Base-by-base conservation (phyloP, 2,797 vertebrate species). In the Basileuterus tristriatus region DNA sequence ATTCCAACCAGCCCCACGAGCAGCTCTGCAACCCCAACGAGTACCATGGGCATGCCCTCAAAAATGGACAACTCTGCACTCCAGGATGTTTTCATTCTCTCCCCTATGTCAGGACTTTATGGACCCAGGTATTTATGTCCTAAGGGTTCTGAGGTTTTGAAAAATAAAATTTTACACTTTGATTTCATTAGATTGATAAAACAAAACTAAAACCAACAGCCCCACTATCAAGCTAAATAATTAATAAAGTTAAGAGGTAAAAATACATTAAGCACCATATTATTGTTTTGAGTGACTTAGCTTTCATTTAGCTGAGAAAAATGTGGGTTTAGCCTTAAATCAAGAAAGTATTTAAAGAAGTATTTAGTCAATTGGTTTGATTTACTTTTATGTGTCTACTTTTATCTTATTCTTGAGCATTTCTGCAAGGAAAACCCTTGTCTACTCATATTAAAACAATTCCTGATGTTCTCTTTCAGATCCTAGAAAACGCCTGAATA, bases 1-100 rank as follows among this genome's bases (percentile, higher is more conserved):
- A 97, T 98, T 90, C 98, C 98, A 80, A 98, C 98, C 18, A 99
- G 98, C 80, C 96, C 97, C 74, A 96, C 97, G 1, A 97, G 96
- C 94, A 96, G 91, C 32, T 97, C 96, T 8, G 97, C 96, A 26
- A 97, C 96, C 5, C 98, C 98, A 1, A 98, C 97, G 8, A 98
- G 98, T 47, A 99, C 98, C 9, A 97, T 99, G 96, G 98, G 98
- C 63, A 97, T 99, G 97, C 97, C 97, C 76, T 97, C 98, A 83
- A 98, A 98, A 95, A 98, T 98, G 95, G 99, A 99, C 46, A 98
- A 96, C 70, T 98, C 98, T 6, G 98, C 98, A 13, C 98, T 99
- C 92, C 98, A 99, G 92, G 98, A 99, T 16, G 98, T 99, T 83
- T 99, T 99, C 79, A 99, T 99, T 86, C 98, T 99, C 26, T 99